Evolutionary conservation across 2,113 vertebrate species (phyloP).

Genomic region (Scalopus aquaticus): DNA sequence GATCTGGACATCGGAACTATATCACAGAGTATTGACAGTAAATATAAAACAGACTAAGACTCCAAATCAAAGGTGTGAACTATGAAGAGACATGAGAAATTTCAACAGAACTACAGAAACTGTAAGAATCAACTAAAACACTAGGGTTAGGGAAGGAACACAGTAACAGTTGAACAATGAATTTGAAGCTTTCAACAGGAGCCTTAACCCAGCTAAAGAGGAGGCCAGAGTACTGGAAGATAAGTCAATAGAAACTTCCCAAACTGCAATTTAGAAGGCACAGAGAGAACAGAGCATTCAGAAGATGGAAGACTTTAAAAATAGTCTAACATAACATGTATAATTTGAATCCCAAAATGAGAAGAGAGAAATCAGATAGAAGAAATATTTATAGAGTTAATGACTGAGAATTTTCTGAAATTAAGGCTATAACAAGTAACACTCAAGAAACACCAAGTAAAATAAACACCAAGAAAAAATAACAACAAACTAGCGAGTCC

Average conservation of each 20-base stretch:
- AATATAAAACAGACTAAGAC: neutral
- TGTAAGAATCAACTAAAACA: neutral
- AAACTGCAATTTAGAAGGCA: neutral
- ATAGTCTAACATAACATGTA: neutral
- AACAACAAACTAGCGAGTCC: neutral
- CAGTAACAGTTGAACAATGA: neutral
- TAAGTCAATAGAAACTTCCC: neutral
- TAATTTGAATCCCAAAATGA: neutral
- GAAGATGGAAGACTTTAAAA: neutral
- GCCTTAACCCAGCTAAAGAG: neutral
- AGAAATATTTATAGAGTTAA: neutral
- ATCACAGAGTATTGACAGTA: neutral
- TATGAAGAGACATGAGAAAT: neutral
- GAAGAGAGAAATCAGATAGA: neutral
- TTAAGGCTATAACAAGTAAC: neutral
- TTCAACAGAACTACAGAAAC: neutral
- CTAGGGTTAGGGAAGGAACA: neutral
- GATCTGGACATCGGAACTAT: neutral
- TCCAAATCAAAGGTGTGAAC: neutral
- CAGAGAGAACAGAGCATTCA: neutral
- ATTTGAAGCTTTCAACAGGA: neutral
- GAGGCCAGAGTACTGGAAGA: neutral
- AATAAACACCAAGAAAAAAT: neutral
- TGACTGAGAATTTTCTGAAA: neutral
- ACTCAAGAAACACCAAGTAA: neutral